A percentile compares a stretch with the other conserved stretches of the same genome.
Conservation (phyloP, 2,888 invertebrate species). For the Halictus ligatus region DNA sequence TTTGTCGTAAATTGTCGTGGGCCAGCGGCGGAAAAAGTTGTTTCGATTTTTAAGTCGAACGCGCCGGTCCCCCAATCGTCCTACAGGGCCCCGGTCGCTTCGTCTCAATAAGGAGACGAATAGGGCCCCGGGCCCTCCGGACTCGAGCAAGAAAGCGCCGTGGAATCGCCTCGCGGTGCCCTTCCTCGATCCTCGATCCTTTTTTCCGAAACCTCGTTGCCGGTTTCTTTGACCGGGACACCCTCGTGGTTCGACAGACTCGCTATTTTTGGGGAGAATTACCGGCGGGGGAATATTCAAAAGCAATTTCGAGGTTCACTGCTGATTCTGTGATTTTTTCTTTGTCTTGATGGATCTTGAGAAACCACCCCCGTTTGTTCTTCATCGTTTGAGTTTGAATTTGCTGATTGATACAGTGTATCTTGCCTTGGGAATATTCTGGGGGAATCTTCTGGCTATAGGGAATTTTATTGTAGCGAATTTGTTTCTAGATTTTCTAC, state of each 20-base stretch:
- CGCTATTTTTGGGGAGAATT: background rate
- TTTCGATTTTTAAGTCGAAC: constrained; percentile 71
- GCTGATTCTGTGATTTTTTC: too few species aligned
- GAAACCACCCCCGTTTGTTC: background rate
- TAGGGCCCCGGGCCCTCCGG: constrained; percentile 20
- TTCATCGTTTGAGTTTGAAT: background rate
- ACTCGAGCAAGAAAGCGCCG: constrained; percentile 46
- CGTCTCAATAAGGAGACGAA: constrained; percentile 73
- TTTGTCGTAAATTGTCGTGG: constrained; percentile 77
- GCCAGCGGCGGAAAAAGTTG: constrained; percentile 74
- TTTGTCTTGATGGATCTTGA: too few species aligned
- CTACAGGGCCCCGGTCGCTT: constrained; percentile 25
- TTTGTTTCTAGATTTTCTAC: too few species aligned
- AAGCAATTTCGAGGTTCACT: background rate
- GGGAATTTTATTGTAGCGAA: too few species aligned
- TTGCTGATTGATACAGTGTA: too few species aligned
- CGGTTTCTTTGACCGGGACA: constrained; percentile 38
- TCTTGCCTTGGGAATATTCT: too few species aligned
- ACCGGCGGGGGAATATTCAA: background rate
- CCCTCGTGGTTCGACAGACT: constrained; percentile 14
- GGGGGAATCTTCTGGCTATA: too few species aligned
- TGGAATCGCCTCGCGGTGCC: constrained; percentile 29
- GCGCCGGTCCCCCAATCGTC: constrained; percentile 42
- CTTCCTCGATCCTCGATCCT: background rate
- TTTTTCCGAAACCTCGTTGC: background rate